Conservation (phyloP, 2,113 vertebrate species). For the Amphiprion percula region DNA sequence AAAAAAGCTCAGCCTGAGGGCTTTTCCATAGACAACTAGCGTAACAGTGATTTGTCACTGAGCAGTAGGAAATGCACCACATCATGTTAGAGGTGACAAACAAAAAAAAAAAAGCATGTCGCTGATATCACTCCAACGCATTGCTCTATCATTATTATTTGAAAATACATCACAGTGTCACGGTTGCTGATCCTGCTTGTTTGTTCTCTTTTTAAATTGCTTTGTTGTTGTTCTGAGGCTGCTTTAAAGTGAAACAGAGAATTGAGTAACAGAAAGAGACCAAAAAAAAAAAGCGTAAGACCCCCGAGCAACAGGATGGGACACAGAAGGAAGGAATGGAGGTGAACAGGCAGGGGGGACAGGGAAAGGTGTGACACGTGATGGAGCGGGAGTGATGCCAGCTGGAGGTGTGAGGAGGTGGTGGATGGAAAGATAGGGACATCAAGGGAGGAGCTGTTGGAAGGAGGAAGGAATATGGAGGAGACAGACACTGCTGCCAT, state of each 20-base stretch:
- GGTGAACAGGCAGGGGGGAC: conserved; percentile 9
- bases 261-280: conserved; percentile 12
- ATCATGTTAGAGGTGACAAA: too few species aligned
- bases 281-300: conserved; percentile 14
- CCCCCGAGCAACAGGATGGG: conserved; percentile 46
- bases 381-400: conserved; percentile 40
- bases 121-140: not conserved
- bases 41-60: too few species aligned
- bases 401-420: conserved; percentile 46
- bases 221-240: conserved; percentile 1
- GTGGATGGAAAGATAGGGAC: conserved; percentile 50
- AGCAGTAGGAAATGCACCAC: too few species aligned
- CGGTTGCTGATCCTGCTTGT: not conserved
- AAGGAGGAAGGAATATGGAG: conserved; percentile 9
- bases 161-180: not conserved
- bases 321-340: conserved; percentile 18
- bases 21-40: too few species aligned
- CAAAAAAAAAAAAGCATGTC: too few species aligned
- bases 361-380: conserved; percentile 38
- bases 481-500: conserved; percentile 30
- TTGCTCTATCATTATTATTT: conserved; percentile 2
- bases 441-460: conserved; percentile 30
- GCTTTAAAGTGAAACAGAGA: not conserved
- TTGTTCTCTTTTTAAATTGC: not conserved
- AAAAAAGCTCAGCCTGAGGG: too few species aligned